Evolutionary conservation across 2,797 vertebrate species (phyloP).

Genomic region (Microchirus variegatus): DNA sequence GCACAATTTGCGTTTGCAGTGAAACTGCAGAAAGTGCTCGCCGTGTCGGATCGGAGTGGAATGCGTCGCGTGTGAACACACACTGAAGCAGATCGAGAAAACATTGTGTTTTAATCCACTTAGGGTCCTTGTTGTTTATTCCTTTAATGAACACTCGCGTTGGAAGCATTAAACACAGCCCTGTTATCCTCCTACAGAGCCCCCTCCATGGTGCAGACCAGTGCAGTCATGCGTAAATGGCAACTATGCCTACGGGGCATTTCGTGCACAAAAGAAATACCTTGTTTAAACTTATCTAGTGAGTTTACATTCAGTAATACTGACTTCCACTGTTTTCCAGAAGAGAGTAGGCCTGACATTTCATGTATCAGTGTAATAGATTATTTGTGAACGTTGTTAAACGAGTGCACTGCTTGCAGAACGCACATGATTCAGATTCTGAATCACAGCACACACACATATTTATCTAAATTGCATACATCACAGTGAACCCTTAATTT

Average conservation of each 20-base stretch:
- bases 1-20: conserved; percentile 47
- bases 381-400: conserved; percentile 17
- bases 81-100: conserved; percentile 29
- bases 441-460: conserved; percentile 8
- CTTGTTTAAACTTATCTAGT: conserved; percentile 64
- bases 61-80: conserved; percentile 27
- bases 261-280: conserved; percentile 52
- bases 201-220: conserved; percentile 56
- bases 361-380: background rate
- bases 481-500: conserved; percentile 11
- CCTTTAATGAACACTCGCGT: conserved; percentile 51
- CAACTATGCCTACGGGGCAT: conserved; percentile 62
- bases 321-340: conserved; percentile 41
- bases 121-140: conserved; percentile 49
- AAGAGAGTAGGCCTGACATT: conserved; percentile 17
- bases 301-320: conserved; percentile 49
- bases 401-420: background rate
- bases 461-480: background rate
- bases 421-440: background rate
- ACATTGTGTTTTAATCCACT: conserved; percentile 53
- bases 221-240: conserved; percentile 76
- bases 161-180: conserved; percentile 41
- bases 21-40: conserved; percentile 44
- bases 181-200: conserved; percentile 53
- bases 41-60: conserved; percentile 59